Base-by-base conservation (phyloP, 2,797 vertebrate genomes). In the Acestrorhynchus altus region DNA sequence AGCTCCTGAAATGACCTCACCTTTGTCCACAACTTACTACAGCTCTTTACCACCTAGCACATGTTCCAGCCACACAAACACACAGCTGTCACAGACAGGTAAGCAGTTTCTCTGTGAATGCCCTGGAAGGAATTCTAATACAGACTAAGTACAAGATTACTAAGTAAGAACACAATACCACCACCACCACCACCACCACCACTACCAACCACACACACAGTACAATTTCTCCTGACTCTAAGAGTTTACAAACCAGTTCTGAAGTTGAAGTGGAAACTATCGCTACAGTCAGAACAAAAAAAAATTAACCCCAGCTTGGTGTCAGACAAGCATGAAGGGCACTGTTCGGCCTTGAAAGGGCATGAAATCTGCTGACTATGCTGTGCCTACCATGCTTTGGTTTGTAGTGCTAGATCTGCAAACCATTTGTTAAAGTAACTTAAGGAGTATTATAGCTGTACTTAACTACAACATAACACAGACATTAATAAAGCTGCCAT, bases 1-100 rank as follows among this genome's bases (percentile, higher is more conserved):
- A 72, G 13, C 54, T 73, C 74, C 35, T 77, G 18, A 54, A 46
- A 39, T 49, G 40, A 69, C 59, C 56, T 68, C 42, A 31, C 46
- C 65, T 79, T 61, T 44, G 54, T 64, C 49, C 13, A 20, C n/a
- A 46, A 28, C 65, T 68, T 22, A 39, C 31, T 42, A 59, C 13
- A n/a, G 40, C 26, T 56, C 56, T 64, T 10, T 46, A 73, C 65
- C 24, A 46, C 70, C 8, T 8, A 57, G 0, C 39, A 61, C 67
- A 72, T 2, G 46, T 26, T 49, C 61, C 74, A n/a, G 31, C 31
- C 26, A 24, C 40, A 7, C 44, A 24, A 22, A 42, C 20, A 13
- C 28, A 22, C 59, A 15, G 16, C 24, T 4, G 9, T 40, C 59
- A 56, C 26, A 57, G 20, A 15, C 63, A 44, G 39, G 40, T 46